These are phyloP conservation scores for Grus americana DNA, from an alignment of 2,113 vertebrate genomes.

Conservation along the genomic window DNA sequence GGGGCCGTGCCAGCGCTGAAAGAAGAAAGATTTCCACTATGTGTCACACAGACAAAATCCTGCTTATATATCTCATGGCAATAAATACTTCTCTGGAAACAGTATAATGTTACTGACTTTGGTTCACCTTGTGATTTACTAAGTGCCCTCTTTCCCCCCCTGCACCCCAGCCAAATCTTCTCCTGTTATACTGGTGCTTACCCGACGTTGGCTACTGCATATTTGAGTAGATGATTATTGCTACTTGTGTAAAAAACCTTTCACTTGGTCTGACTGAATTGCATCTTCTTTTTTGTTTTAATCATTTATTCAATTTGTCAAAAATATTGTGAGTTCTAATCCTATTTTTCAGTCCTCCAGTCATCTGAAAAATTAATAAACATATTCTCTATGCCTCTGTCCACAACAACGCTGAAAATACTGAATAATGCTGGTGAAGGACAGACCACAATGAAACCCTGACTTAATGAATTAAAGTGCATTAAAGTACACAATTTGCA, in stretches of 20 bases:
- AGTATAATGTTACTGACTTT: neutral
- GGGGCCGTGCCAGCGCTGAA: neutral
- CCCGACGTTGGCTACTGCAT: neutral
- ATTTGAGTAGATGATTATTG: neutral
- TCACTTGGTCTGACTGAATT: neutral
- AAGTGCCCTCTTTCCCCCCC: neutral
- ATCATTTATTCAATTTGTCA: neutral
- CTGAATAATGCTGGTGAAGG: neutral
- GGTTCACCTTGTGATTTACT: neutral
- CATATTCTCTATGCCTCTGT: neutral
- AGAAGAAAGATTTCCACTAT: neutral
- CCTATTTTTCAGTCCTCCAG: neutral
- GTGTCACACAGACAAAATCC: neutral
- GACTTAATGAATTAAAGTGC: neutral
- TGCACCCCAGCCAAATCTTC: neutral
- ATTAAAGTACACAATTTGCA: neutral
- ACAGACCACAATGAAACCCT: neutral
- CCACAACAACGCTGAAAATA: neutral
- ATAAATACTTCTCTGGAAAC: neutral
- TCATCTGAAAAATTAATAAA: conserved; percentile 20
- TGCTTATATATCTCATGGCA: neutral
- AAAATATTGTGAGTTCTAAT: conserved; percentile 1
- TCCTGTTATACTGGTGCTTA: neutral
- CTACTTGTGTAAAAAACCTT: neutral
- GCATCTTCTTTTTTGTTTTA: neutral